These are phyloP conservation scores for Micrastur ruficollis DNA, from an alignment of 2,797 vertebrate species.

Conservation along the genomic window DNA sequence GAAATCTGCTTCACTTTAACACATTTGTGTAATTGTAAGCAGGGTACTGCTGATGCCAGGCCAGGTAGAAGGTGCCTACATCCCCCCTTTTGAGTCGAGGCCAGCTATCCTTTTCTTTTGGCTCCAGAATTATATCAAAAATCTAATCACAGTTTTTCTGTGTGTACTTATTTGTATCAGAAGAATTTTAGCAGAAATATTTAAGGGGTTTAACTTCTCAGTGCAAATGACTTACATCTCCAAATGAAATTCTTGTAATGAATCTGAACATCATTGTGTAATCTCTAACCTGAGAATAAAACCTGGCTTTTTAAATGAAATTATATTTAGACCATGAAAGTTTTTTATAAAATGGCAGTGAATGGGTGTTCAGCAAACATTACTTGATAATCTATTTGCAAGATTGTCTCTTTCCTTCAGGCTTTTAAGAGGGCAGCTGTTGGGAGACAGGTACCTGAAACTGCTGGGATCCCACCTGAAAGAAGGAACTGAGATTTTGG, in stretches of 20 bases:
- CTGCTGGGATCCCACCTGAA: neutral
- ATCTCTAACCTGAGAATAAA: slow-evolving; percentile 42
- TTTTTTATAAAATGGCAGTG: neutral
- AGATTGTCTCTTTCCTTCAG: neutral
- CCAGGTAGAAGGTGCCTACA: neutral
- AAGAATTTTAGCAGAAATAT: neutral
- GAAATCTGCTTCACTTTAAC: neutral
- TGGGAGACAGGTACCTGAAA: neutral
- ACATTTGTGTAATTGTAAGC: neutral
- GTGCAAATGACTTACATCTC: neutral
- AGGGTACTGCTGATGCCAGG: neutral
- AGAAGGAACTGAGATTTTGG: neutral
- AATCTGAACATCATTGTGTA: neutral
- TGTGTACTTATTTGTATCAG: neutral
- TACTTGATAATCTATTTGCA: neutral
- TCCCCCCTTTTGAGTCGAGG: neutral
- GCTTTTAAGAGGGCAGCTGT: neutral
- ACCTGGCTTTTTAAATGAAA: neutral
- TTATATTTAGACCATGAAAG: neutral
- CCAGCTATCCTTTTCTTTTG: neutral
- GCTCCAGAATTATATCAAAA: neutral
- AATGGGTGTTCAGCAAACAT: neutral
- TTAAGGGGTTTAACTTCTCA: neutral
- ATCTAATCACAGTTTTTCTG: neutral
- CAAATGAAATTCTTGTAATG: neutral